These are phyloP conservation scores for Sebastes goodei DNA, from an alignment of 2,797 vertebrate species.

Conservation along the genomic window DNA sequence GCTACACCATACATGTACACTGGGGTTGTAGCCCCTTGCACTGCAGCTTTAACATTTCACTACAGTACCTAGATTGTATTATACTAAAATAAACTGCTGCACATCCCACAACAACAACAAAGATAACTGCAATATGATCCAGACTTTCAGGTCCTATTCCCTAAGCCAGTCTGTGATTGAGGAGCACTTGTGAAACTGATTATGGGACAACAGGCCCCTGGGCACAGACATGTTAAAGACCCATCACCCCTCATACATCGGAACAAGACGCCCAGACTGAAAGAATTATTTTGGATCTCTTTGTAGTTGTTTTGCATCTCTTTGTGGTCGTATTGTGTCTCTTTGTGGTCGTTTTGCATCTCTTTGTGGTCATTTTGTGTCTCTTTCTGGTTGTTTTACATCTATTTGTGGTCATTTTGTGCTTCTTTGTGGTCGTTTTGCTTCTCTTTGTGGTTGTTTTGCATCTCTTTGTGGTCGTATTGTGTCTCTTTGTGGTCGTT, in stretches of 20 bases:
- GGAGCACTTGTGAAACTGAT: neutral
- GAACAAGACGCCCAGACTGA: neutral
- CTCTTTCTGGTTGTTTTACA: neutral
- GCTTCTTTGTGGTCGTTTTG: neutral
- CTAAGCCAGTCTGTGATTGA: neutral
- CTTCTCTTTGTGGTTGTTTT: rapidly evolving
- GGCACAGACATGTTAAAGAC: neutral
- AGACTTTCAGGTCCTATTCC: neutral
- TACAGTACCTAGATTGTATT: neutral
- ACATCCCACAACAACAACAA: neutral
- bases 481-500: rapidly evolving
- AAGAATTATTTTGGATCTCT: neutral
- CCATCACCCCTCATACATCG: neutral
- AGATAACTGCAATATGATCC: neutral
- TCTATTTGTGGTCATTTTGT: neutral
- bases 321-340: neutral
- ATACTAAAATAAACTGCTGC: neutral
- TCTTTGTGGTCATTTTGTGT: neutral
- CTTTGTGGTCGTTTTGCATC: neutral
- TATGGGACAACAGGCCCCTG: neutral
- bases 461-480: rapidly evolving
- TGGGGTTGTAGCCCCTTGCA: neutral
- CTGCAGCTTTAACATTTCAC: neutral
- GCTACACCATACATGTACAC: neutral
- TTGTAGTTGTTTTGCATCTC: neutral